Percentiles rank a stretch among this genome's conserved stretches.
These are phyloP conservation scores for Crocallis elinguaria DNA, from an alignment of 2,888 invertebrate genomes.

Conservation along the genomic window DNA sequence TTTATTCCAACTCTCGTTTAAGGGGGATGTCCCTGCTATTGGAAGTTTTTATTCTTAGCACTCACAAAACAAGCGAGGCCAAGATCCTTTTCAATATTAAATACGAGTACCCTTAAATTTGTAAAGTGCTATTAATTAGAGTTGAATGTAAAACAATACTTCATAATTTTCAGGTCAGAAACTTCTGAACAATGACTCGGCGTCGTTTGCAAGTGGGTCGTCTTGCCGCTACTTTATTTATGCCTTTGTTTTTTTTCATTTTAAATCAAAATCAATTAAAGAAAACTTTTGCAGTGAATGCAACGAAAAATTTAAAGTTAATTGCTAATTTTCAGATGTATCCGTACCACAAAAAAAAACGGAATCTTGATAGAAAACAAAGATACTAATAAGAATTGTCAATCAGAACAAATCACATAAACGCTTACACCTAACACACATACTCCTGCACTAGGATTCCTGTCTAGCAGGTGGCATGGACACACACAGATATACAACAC, in stretches of 20 bases:
- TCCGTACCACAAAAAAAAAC: too few relatives aligned
- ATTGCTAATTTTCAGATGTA: not conserved
- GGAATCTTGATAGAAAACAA: too few relatives aligned
- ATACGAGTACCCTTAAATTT: constrained; percentile 50
- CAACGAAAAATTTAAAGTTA: not conserved
- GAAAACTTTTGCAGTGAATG: constrained; percentile 9
- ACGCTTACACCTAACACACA: too few relatives aligned
- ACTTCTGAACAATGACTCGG: constrained; percentile 29
- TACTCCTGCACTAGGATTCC: too few relatives aligned
- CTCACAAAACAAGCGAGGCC: constrained; percentile 51
- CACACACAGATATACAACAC: too few relatives aligned
- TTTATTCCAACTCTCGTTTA: constrained; percentile 55
- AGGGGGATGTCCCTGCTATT: constrained; percentile 35
- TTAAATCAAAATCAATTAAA: constrained; percentile 23
- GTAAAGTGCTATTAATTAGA: constrained; percentile 53
- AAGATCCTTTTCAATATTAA: constrained; percentile 61
- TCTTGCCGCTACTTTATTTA: constrained; percentile 23
- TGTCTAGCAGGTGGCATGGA: too few relatives aligned
- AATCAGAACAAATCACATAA: too few relatives aligned
- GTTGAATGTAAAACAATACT: constrained; percentile 48
- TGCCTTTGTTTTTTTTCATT: constrained; percentile 24
- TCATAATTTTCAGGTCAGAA: constrained; percentile 38
- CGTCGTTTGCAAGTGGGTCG: constrained; percentile 19
- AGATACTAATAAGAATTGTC: too few relatives aligned
- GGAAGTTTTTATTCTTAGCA: constrained; percentile 42